Percentiles rank a stretch among this genome's conserved stretches.
Evolutionary conservation across 2,888 invertebrate species (phyloP).

Genomic region (Ctenicera cuprea): DNA sequence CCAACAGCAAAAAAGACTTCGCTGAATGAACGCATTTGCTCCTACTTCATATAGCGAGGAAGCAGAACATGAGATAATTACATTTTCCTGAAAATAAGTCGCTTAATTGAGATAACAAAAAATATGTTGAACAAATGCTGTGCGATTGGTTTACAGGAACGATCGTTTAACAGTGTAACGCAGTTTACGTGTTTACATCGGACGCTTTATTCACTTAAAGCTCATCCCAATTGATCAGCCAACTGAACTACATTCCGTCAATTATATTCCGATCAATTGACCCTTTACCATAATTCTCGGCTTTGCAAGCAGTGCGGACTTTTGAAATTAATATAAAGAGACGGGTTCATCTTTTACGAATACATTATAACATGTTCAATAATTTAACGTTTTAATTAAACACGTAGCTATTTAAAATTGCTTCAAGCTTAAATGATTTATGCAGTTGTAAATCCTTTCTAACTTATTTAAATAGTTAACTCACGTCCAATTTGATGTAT

Average conservation of each 20-base stretch:
- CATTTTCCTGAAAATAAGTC: not conserved
- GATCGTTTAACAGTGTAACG: not conserved
- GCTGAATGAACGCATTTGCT: no score
- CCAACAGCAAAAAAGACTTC: no score
- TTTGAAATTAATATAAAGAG: conserved; percentile 8
- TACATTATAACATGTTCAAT: not conserved
- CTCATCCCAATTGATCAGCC: conserved; percentile 22
- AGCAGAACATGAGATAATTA: not conserved
- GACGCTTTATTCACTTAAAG: conserved; percentile 12
- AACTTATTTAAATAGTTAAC: conserved; percentile 1
- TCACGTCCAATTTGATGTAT: conserved; percentile 9
- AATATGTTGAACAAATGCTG: no score
- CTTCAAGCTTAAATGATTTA: no score
- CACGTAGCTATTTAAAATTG: no score
- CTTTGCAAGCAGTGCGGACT: not conserved
- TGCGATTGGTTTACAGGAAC: no score
- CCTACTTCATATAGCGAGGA: no score
- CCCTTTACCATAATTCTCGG: conserved; percentile 6
- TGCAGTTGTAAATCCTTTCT: not conserved
- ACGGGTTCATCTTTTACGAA: not conserved
- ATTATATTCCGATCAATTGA: conserved; percentile 29
- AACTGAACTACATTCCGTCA: conserved; percentile 17
- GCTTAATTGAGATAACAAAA: no score
- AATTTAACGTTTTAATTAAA: no score
- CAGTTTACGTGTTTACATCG: not conserved